Conservation (phyloP, 2,797 vertebrate species). For the Sebastes trivittatus region DNA sequence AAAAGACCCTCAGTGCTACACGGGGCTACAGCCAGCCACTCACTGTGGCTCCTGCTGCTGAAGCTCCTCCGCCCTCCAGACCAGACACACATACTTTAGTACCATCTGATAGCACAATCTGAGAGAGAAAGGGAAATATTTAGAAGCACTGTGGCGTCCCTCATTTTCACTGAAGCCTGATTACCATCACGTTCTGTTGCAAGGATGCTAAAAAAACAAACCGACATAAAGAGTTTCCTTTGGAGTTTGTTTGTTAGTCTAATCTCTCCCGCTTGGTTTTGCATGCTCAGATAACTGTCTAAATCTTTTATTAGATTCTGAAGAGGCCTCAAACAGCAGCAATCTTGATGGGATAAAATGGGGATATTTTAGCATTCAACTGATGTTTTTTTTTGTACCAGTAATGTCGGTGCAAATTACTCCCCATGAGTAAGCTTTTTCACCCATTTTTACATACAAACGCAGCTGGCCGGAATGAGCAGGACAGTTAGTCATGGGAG, state of each 20-base stretch:
- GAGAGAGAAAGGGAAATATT: slow-evolving; percentile 28
- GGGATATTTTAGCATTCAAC: slow-evolving; percentile 37
- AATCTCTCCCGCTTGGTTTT: slow-evolving; percentile 55
- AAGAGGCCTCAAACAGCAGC: slow-evolving; percentile 28
- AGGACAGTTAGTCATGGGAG: slow-evolving; percentile 59
- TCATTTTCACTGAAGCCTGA: slow-evolving; percentile 23
- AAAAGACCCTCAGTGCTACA: slow-evolving; percentile 18
- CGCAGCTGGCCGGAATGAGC: slow-evolving; percentile 48
- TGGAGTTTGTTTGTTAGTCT: slow-evolving; percentile 60
- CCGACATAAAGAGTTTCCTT: slow-evolving; percentile 43
- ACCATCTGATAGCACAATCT: neutral
- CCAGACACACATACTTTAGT: neutral
- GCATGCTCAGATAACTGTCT: slow-evolving; percentile 49
- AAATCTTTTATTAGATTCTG: slow-evolving; percentile 63
- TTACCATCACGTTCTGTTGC: slow-evolving; percentile 35
- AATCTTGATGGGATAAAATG: slow-evolving; percentile 46
- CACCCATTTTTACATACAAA: slow-evolving; percentile 35
- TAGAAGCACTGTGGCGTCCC: neutral
- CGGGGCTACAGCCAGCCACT: neutral
- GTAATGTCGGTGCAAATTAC: slow-evolving; percentile 42
- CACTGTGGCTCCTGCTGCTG: slow-evolving; percentile 12
- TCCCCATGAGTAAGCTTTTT: slow-evolving; percentile 43
- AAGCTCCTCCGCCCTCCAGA: neutral
- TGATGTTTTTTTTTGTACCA: slow-evolving; percentile 27
- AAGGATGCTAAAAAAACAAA: slow-evolving; percentile 45